Conservation (phyloP, 2,888 invertebrate species). For the Pristionchus fissidentatus region DNA sequence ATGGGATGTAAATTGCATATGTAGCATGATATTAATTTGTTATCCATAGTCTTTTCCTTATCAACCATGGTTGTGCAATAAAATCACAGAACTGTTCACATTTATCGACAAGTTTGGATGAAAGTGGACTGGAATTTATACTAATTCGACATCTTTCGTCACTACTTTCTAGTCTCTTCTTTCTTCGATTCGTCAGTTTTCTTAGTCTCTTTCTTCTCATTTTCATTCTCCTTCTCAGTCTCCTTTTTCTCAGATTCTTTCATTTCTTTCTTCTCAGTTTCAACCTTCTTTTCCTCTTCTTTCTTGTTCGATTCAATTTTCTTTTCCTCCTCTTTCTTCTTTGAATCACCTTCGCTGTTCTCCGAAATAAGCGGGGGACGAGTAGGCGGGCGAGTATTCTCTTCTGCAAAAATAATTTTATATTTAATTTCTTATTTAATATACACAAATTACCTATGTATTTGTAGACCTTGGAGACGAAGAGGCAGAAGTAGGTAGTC, state of each 20-base stretch:
- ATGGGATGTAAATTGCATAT: not conserved
- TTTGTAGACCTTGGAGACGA: not conserved
- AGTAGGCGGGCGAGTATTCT: too few species aligned
- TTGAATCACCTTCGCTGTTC: not conserved
- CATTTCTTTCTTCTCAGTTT: not conserved
- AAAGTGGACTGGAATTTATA: not conserved
- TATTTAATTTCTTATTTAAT: not conserved
- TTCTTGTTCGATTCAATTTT: not conserved
- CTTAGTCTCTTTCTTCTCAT: not conserved
- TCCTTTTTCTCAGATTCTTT: not conserved
- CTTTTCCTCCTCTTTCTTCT: not conserved
- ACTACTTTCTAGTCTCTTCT: not conserved
- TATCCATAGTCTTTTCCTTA: too few species aligned
- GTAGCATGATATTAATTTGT: too few species aligned
- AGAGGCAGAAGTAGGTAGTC: not conserved
- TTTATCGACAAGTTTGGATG: constrained; percentile 25
- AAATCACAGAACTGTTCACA: constrained; percentile 27
- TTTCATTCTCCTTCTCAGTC: not conserved
- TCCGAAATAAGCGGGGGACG: too few species aligned
- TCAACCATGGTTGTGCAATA: too few species aligned
- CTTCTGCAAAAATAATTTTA: not conserved
- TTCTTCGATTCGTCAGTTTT: not conserved
- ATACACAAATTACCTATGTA: not conserved
- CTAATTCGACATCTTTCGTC: not conserved
- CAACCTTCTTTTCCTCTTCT: not conserved